A percentile compares a stretch with the other conserved stretches of the same genome.
phyloP scores from a whole-genome alignment of 2,888 invertebrate genomes.

The Biston betularia region DNA sequence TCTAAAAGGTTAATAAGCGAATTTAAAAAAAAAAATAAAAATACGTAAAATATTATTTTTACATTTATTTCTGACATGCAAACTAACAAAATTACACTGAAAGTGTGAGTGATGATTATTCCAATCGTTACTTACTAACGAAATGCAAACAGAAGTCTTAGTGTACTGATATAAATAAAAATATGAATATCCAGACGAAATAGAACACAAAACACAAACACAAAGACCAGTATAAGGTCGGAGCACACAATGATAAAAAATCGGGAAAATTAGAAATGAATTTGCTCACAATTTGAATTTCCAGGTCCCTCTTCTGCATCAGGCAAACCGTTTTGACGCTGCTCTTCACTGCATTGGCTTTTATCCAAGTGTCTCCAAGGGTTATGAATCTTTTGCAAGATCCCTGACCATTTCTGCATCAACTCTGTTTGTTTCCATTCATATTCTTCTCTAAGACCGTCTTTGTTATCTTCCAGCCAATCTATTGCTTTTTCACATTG shows the following conservation, averaged over 20 bases:
- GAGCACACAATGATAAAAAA: background rate
- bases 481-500: conserved; percentile 60
- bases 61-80: no score
- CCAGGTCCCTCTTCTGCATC: conserved; percentile 43
- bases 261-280: background rate
- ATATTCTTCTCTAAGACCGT: conserved; percentile 65
- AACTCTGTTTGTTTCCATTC: conserved; percentile 66
- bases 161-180: no score
- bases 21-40: no score
- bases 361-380: conserved; percentile 55
- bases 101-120: no score
- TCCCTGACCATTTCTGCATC: conserved; percentile 60
- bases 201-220: background rate
- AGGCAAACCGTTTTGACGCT: conserved; percentile 20
- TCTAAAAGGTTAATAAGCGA: no score
- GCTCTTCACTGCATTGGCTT: conserved; percentile 53
- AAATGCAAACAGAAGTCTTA: no score
- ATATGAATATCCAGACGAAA: no score
- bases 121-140: no score
- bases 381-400: conserved; percentile 57
- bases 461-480: conserved; percentile 66
- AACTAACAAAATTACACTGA: no score
- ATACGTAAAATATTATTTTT: no score
- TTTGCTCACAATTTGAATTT: background rate
- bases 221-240: background rate